Base-by-base conservation (phyloP, 2,888 invertebrate species). In the Papilio protenor region DNA sequence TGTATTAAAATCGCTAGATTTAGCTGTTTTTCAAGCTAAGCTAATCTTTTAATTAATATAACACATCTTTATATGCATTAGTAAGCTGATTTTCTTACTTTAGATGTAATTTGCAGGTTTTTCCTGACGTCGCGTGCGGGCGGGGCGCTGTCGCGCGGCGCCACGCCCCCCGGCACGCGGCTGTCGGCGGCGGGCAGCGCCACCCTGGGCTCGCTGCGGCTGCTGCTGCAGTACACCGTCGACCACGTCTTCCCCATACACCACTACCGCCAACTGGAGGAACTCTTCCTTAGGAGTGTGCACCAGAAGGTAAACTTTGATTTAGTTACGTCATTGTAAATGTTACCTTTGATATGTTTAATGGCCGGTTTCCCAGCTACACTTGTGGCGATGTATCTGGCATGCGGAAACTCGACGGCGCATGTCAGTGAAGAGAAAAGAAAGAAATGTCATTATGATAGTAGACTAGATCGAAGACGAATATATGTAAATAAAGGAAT, bases 161-260 rank as follows among this genome's bases (percentile, higher is more conserved):
- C 97, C 45, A 97, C 97, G 55, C 97, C 97, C 47, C 96, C 97
- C 0, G 97, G 97, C 81, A 96, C 97, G 78, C 94, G 97, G 81
- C 95, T 97, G 73, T 96, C 96, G 59, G 94, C 95, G 71, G 92
- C 92, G 70, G 93, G 92, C 82, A 86, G 90, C 82, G 91, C 94
- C 80, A 95, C 96, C 33, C 95, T 98, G 80, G 98, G 98, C 82
- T 98, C 98, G 23, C 93, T 98, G 82, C 96, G 98, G 79, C 96
- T 98, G 77, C 97, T 97, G 88, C 96, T 98, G 82, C 97, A 98
- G 87, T 98, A 98, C 92, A 97, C 97, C 23, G 97, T 98, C 69
- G 98, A 98, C 94, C 97, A 98, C 91, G 98, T 98, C 75, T 98
- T 98, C 92, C 97, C 97, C 61, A 95, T 97, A 77, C 96, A 96